phyloP scores from a whole-genome alignment of 1,140 invertebrate species.

The Saccostrea glomerata region DNA sequence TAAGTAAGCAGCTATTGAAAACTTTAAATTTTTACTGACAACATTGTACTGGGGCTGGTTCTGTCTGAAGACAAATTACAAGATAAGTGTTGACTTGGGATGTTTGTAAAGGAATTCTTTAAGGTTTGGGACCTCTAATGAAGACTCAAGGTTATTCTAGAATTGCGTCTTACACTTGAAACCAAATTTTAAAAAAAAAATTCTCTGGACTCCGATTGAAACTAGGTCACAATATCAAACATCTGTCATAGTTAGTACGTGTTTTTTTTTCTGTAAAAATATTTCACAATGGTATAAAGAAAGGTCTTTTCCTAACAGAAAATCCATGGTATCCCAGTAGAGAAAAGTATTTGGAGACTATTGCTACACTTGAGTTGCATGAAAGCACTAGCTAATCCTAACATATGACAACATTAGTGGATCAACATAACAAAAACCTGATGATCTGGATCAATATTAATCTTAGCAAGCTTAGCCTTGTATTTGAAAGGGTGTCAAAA shows the following conservation, averaged over 20 bases:
- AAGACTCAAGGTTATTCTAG: background rate
- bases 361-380: background rate
- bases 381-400: background rate
- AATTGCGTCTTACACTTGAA: too few species aligned
- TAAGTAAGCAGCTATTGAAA: slow-evolving; percentile 8
- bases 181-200: too few species aligned
- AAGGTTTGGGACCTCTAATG: background rate
- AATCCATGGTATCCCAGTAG: background rate
- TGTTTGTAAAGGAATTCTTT: background rate
- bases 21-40: background rate
- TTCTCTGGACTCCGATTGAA: too few species aligned
- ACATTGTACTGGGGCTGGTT: background rate
- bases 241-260: too few species aligned
- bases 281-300: too few species aligned
- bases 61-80: background rate
- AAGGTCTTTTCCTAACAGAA: background rate
- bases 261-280: too few species aligned
- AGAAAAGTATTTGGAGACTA: background rate
- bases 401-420: background rate
- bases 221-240: too few species aligned
- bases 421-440: background rate
- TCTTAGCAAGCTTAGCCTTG: background rate
- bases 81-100: background rate
- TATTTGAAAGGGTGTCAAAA: too few species aligned
- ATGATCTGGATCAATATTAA: background rate